phyloP scores from a whole-genome alignment of 2,113 vertebrate genomes.

The Telmatochromis brichardi region DNA sequence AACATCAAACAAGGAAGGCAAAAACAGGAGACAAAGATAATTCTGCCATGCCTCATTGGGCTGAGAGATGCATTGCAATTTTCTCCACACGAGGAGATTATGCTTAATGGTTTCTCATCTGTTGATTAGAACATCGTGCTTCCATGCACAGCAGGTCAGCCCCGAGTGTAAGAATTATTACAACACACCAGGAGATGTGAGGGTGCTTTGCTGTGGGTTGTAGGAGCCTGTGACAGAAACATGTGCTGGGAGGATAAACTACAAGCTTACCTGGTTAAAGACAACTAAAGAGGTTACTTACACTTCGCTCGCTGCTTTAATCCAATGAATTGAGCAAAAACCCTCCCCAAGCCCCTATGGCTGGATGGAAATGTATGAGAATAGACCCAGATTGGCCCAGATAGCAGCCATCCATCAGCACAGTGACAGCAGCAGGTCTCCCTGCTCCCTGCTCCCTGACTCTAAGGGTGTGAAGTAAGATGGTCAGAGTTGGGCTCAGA shows the following conservation, averaged over 20 bases:
- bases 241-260: slow-evolving; percentile 1
- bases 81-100: slow-evolving; percentile 11
- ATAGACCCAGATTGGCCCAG: slow-evolving; percentile 26
- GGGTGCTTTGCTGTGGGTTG: background rate
- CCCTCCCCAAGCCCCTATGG: background rate
- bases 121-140: background rate
- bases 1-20: slow-evolving; percentile 9
- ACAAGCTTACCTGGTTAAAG: background rate
- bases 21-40: slow-evolving; percentile 8
- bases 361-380: slow-evolving; percentile 48
- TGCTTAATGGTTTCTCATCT: slow-evolving; percentile 22
- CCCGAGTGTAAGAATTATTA: background rate
- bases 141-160: background rate
- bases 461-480: slow-evolving; percentile 26
- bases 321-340: background rate
- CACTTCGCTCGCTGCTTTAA: background rate
- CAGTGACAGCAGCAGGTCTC: slow-evolving; percentile 15
- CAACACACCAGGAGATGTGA: background rate
- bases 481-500: slow-evolving; percentile 34
- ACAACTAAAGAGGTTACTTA: slow-evolving; percentile 25
- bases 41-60: slow-evolving; percentile 12
- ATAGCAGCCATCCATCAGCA: slow-evolving; percentile 50
- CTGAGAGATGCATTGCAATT: background rate
- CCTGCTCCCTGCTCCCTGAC: slow-evolving; percentile 17
- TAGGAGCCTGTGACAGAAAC: slow-evolving; percentile 16